Percentiles rank a stretch among this genome's conserved stretches.
Conservation (phyloP, 2,888 invertebrate genomes). For the Metellina segmentata region DNA sequence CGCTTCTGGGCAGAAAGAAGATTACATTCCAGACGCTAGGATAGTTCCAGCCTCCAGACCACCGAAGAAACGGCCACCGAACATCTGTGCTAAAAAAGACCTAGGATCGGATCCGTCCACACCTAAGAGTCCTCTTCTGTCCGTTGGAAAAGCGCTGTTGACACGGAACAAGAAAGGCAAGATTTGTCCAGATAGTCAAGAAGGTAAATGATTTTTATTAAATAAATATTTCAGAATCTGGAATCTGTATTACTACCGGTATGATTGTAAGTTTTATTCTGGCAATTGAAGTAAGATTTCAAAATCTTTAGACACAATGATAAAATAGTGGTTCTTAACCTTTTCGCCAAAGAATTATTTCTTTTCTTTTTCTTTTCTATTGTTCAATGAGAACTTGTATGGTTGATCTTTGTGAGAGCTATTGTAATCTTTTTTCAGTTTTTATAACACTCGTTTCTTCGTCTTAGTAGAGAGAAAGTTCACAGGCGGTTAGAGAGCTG, state of each 20-base stretch:
- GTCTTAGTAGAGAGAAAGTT: too few relatives aligned
- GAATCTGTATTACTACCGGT: not conserved
- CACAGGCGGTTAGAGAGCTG: too few relatives aligned
- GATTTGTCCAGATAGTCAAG: constrained; percentile 13
- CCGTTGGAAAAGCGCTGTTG: constrained; percentile 37
- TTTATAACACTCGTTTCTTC: too few relatives aligned
- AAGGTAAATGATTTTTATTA: constrained; percentile 33
- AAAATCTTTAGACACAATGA: not conserved
- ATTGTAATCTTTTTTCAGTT: too few relatives aligned
- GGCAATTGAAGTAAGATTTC: not conserved
- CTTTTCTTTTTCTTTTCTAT: too few relatives aligned
- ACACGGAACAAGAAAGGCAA: constrained; percentile 37
- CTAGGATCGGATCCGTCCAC: constrained; percentile 22
- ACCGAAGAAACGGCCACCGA: constrained; percentile 63
- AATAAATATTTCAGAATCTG: not conserved
- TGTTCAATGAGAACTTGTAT: too few relatives aligned
- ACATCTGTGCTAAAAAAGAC: constrained; percentile 21
- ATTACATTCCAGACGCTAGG: constrained; percentile 60
- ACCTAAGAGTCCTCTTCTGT: constrained; percentile 40
- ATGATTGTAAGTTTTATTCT: not conserved
- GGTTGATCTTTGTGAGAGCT: too few relatives aligned
- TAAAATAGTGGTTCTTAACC: too few relatives aligned
- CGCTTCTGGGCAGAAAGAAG: constrained; percentile 71
- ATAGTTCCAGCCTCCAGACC: constrained; percentile 49
- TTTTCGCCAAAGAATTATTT: too few relatives aligned